Evolutionary conservation across 2,888 invertebrate species (phyloP).

Genomic region (Lasioglossum leucozonium): DNA sequence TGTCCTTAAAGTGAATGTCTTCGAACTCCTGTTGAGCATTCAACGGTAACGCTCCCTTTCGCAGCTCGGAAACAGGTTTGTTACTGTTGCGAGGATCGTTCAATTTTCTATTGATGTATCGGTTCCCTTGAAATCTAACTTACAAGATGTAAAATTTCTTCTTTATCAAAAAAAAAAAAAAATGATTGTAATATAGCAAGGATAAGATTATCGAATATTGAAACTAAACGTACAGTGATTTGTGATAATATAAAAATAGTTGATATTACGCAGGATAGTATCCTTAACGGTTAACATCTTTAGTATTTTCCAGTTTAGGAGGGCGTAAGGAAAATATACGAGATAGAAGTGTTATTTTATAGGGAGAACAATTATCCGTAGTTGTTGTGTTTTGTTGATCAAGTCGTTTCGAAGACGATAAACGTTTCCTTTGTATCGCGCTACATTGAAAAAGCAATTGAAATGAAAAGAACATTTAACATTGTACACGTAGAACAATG

Average conservation of each 20-base stretch:
- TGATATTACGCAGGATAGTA: neutral
- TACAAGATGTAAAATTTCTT: neutral
- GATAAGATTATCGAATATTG: neutral
- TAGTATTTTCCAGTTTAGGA: neutral
- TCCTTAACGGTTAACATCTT: neutral
- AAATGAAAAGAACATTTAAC: neutral
- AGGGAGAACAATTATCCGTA: neutral
- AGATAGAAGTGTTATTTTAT: neutral
- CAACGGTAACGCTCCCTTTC: neutral
- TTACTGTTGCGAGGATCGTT: neutral
- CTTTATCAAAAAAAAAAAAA: neutral
- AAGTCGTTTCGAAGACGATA: neutral
- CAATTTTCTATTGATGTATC: neutral
- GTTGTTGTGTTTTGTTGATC: neutral
- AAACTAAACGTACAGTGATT: neutral
- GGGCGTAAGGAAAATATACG: neutral
- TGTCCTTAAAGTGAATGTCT: neutral
- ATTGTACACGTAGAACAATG: neutral
- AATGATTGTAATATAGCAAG: neutral
- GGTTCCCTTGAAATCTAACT: neutral
- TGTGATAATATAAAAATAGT: conserved; percentile 2
- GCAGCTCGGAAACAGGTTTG: neutral
- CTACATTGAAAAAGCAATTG: neutral
- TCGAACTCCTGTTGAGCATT: neutral
- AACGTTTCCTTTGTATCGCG: neutral